Evolutionary conservation across 1,140 invertebrate species (phyloP).

Genomic region (Pseudoatta argentina): DNA sequence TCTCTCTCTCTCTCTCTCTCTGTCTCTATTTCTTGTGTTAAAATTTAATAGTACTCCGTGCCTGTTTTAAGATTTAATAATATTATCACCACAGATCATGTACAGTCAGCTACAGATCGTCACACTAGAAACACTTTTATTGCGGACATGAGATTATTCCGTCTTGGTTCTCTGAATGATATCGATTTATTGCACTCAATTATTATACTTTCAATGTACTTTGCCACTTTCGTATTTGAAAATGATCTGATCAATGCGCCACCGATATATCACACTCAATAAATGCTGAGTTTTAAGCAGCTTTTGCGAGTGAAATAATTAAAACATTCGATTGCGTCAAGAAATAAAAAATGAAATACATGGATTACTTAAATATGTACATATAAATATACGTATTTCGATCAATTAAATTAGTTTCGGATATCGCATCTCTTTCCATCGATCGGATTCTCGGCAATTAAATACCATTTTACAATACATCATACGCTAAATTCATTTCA

Average conservation of each 20-base stretch:
- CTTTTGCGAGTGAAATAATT: neutral
- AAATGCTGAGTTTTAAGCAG: neutral
- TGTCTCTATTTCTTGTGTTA: neutral
- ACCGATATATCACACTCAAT: neutral
- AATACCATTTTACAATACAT: conserved; percentile 42
- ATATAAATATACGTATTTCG: neutral
- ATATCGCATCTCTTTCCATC: conserved; percentile 10
- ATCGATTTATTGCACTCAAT: conserved; percentile 28
- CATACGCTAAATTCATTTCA: conserved; percentile 54
- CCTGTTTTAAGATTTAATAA: conserved; percentile 63
- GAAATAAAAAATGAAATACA: neutral
- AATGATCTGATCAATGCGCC: neutral
- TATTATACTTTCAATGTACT: conserved; percentile 16
- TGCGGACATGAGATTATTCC: neutral
- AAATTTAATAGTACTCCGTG: conserved; percentile 29
- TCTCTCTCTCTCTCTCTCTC: neutral
- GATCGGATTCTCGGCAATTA: conserved; percentile 53
- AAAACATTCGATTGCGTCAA: neutral
- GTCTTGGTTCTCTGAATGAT: neutral
- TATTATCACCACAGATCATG: neutral
- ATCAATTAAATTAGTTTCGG: conserved; percentile 3
- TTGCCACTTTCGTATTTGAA: neutral
- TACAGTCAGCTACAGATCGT: conserved; percentile 24
- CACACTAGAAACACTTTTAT: conserved; percentile 39
- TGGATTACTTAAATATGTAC: neutral